Evolutionary conservation across 2,797 vertebrate species (phyloP).

Genomic region (Leptatherina wallacei): DNA sequence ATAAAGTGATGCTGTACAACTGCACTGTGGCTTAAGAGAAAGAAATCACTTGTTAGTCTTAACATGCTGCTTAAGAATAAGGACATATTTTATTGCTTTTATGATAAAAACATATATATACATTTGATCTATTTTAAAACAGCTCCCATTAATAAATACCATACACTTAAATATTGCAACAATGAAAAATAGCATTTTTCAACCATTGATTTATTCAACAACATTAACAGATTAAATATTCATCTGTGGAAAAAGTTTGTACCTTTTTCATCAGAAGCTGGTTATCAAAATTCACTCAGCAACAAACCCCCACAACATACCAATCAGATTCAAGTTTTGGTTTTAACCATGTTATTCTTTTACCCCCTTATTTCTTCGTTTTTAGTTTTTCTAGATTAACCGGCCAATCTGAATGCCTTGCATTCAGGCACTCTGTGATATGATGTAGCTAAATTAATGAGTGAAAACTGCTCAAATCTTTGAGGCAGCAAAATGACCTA

Average conservation of each 20-base stretch:
- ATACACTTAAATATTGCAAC: not conserved
- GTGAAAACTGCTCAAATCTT: not conserved
- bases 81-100: not conserved
- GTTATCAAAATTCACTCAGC: not conserved
- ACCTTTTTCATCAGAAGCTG: not conserved
- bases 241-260: not conserved
- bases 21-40: conserved; percentile 11
- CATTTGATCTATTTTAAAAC: not conserved
- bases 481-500: not conserved
- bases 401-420: not conserved
- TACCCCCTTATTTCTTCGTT: not conserved
- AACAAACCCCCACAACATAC: not conserved
- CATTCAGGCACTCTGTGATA: conserved; percentile 6
- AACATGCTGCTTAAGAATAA: not conserved
- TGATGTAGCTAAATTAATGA: not conserved
- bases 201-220: conserved; percentile 1
- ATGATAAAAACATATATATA: too few relatives aligned
- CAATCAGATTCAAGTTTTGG: not conserved
- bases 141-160: not conserved
- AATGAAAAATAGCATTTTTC: not conserved
- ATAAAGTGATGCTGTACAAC: conserved; percentile 16
- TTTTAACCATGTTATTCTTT: not conserved
- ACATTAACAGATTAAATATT: not conserved
- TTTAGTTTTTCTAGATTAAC: not conserved
- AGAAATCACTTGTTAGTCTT: not conserved